Evolutionary conservation across 2,888 invertebrate genomes (phyloP), one percentile per base, ranked within the genome.

Genomic region (Embidobia sp.): DNA sequence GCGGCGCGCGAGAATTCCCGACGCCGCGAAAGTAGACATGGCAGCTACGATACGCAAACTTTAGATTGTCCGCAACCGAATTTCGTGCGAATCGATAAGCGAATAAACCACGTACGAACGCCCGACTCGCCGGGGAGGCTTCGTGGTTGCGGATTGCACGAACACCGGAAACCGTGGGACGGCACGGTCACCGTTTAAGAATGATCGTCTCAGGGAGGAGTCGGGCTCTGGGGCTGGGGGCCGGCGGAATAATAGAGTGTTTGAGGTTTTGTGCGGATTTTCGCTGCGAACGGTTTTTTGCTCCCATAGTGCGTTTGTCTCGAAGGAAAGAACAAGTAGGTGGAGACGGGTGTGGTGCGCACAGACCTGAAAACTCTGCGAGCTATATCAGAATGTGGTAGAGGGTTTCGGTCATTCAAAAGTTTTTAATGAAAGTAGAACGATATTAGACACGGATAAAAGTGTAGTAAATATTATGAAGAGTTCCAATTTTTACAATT

Each of bases 61-160:
- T 77, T 66, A 67, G 77, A 77, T 77, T 72, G 67, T 72, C 63
- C 53, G 77, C 72, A 72, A 66, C 67, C 55, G 49, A 72, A 77
- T 72, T 77, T 72, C 40, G 46, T 66, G 66, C 49, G 61, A 77
- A 77, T 77, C 77, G 77, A 77, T 77, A 72, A 66, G 67, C 53
- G 77, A 64, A 77, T 77, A 72, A 77, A 77, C 67, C 67, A 63
- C 77, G 66, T 59, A 66, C 53, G 59, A 37, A 42, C 59, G 57
- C 3, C 53, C 29, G 37, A 40, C 27, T 51, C 46, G 44, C 27
- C 49, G 37, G 42, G 57, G 26, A 44, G 46, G 33, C 31, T 59
- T 67, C 55, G 74, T 44, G 53, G 67, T 48, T 59, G 40, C 53
- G 51, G 49, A 29, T 40, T 29, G 72, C 46, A 63, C 55, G 63